Conservation (phyloP, 2,888 invertebrate genomes). For the Papilio elwesi region DNA sequence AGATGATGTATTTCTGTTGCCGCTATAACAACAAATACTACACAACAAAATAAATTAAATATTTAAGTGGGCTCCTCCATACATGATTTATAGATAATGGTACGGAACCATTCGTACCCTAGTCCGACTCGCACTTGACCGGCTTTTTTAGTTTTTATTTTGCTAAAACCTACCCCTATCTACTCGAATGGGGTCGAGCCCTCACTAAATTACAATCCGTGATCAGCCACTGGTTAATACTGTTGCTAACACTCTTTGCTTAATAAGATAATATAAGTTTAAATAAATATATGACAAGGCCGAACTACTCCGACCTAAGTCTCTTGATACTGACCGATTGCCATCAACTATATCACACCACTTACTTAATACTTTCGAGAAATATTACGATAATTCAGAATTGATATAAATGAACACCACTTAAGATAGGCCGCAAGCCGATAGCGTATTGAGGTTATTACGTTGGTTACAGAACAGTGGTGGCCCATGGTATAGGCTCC, state of each 20-base stretch:
- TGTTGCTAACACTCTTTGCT: neutral
- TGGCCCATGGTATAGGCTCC: no score
- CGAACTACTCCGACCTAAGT: neutral
- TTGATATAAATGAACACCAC: conserved; percentile 1
- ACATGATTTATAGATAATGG: no score
- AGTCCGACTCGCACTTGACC: no score
- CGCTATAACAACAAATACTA: no score
- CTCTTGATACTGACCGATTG: conserved; percentile 9
- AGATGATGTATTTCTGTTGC: no score
- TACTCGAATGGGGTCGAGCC: no score
- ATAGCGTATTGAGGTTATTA: neutral
- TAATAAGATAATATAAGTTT: neutral
- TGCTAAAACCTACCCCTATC: no score
- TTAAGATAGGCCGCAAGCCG: neutral
- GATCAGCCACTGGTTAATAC: neutral
- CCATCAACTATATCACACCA: conserved; percentile 1
- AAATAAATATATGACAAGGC: conserved; percentile 2
- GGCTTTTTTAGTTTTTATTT: no score
- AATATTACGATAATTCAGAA: neutral
- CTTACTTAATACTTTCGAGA: conserved; percentile 7
- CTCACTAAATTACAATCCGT: neutral
- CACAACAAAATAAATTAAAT: no score
- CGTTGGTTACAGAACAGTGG: neutral
- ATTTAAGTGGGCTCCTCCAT: no score
- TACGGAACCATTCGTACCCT: no score